A percentile compares a stretch with the other conserved stretches of the same genome.
Conservation (phyloP, 1,140 invertebrate species). For the Aphelinus certus region DNA sequence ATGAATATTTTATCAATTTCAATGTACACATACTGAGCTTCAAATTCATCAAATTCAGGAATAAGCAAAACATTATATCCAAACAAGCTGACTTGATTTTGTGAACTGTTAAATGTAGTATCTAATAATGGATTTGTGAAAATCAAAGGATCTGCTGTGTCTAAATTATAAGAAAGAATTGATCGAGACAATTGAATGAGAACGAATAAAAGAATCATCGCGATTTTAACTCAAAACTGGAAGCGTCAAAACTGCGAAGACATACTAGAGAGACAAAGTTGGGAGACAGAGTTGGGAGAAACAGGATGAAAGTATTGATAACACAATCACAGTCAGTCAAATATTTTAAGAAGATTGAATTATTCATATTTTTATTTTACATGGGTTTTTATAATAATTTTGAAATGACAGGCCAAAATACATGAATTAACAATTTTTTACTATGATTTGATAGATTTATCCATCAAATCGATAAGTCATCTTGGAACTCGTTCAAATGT, state of each 20-base stretch:
- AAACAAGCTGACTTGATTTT: slow-evolving; percentile 45
- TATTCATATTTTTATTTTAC: background rate
- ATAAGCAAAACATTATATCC: slow-evolving; percentile 48
- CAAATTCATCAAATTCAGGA: background rate
- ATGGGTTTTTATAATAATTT: slow-evolving; percentile 6
- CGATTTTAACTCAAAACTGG: background rate
- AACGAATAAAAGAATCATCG: slow-evolving; percentile 1
- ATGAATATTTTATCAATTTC: background rate
- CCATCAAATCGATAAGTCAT: too few species aligned
- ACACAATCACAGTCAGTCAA: background rate
- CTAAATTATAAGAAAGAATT: slow-evolving; percentile 46
- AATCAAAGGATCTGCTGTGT: slow-evolving; percentile 41
- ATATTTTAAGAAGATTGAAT: background rate
- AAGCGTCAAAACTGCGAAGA: background rate
- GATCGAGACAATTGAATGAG: background rate
- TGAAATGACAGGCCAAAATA: too few species aligned
- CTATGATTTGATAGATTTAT: too few species aligned
- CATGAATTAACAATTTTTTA: background rate
- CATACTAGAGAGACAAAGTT: background rate
- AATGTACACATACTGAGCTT: background rate
- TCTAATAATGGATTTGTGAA: slow-evolving; percentile 18
- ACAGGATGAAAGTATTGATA: slow-evolving; percentile 19
- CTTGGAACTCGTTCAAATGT: too few species aligned
- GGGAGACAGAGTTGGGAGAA: background rate
- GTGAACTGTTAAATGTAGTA: background rate